phyloP scores from a whole-genome alignment of 2,797 vertebrate species.

The Phylloscopus collybita region DNA sequence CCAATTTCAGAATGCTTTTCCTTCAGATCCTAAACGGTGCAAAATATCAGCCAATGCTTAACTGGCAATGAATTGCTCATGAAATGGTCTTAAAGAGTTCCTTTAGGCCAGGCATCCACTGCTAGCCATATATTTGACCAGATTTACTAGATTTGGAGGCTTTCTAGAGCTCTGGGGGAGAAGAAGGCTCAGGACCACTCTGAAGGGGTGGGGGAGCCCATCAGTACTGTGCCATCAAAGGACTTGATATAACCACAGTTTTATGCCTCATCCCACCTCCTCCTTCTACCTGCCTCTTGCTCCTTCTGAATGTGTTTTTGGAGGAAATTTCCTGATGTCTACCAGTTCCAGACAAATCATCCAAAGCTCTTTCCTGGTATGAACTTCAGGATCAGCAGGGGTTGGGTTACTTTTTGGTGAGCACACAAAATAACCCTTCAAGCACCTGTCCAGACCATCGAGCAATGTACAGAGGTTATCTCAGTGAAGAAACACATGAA shows the following conservation, averaged over 20 bases:
- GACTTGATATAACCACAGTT: background rate
- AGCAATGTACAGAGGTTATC: background rate
- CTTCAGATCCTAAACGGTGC: background rate
- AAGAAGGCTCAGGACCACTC: rapidly evolving
- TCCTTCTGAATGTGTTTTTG: background rate
- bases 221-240: background rate
- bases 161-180: background rate
- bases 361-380: background rate
- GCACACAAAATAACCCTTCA: background rate
- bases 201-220: background rate
- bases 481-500: background rate
- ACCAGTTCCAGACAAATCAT: background rate
- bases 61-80: background rate
- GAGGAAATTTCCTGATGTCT: background rate
- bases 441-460: background rate
- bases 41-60: background rate
- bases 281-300: background rate
- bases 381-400: background rate
- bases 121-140: background rate
- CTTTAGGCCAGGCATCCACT: background rate
- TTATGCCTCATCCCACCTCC: background rate
- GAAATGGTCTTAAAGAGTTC: background rate
- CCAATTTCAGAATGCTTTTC: background rate
- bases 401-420: background rate
- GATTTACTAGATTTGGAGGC: background rate